Percentiles rank a stretch among this genome's conserved stretches.
Evolutionary conservation across 1,140 invertebrate genomes (phyloP).

Genomic region (Physella acuta): DNA sequence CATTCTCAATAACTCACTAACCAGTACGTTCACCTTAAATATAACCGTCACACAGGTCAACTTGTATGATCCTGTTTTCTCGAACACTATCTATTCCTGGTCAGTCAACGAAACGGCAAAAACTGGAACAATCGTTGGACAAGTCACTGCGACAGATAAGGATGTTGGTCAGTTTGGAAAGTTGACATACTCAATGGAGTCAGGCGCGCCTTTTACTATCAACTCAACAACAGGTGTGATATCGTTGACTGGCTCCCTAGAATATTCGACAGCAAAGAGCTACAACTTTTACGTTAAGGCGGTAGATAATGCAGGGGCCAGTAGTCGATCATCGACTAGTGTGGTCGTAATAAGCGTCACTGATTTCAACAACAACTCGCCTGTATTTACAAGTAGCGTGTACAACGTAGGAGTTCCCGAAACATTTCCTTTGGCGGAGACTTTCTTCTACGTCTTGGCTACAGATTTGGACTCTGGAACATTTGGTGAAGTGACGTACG

Average conservation of each 20-base stretch:
- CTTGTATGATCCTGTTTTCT: conserved; percentile 46
- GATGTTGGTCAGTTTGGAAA: conserved; percentile 10
- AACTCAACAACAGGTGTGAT: not conserved
- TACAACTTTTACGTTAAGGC: not conserved
- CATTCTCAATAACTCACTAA: not conserved
- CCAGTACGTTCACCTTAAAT: not conserved
- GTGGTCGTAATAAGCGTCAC: conserved; percentile 21
- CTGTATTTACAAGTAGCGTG: conserved; percentile 35
- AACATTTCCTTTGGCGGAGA: conserved; percentile 71
- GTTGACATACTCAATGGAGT: not conserved
- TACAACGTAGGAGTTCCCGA: conserved; percentile 66
- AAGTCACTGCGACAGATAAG: not conserved
- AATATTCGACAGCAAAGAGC: not conserved
- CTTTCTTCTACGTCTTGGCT: conserved; percentile 78
- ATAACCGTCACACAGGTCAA: conserved; percentile 15
- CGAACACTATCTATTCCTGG: conserved; percentile 13
- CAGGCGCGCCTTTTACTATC: not conserved
- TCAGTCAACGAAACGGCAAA: not conserved
- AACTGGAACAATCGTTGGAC: not conserved
- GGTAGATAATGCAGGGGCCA: conserved; percentile 3
- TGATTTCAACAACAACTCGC: conserved; percentile 38
- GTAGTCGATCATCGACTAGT: not conserved
- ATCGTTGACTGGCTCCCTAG: not conserved
- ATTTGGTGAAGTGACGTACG: not conserved
- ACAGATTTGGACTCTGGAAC: conserved; percentile 76